Conservation (phyloP, 64 coral and sea anemone species). For the Stichodactyla helianthus region DNA sequence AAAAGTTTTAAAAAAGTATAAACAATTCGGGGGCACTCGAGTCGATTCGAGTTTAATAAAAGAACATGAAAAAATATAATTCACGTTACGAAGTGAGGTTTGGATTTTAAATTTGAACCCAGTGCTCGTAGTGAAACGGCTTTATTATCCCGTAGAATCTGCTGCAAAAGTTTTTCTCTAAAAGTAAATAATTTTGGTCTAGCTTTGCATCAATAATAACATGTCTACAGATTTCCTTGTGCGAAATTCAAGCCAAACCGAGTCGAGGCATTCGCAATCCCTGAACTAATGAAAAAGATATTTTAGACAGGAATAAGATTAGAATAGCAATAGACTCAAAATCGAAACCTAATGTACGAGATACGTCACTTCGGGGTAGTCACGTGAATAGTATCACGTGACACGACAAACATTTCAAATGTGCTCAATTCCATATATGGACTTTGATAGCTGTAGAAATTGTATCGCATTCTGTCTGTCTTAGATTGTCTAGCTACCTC, state of each 20-base stretch:
- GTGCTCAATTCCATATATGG: background rate
- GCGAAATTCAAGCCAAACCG: background rate
- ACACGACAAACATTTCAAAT: background rate
- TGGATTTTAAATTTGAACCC: no score
- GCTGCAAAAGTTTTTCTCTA: no score
- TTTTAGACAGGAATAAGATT: slow-evolving; percentile 5
- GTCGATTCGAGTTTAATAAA: no score
- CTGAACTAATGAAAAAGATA: background rate
- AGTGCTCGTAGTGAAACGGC: no score
- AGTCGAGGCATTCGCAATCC: background rate
- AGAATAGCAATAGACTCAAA: background rate
- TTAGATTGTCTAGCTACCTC: no score
- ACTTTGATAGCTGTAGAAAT: background rate
- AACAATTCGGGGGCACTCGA: background rate
- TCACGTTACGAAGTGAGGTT: no score
- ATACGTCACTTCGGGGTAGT: background rate
- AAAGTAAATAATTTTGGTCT: no score
- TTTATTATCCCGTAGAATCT: no score
- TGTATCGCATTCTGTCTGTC: no score
- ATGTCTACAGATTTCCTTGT: no score
- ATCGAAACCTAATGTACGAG: background rate
- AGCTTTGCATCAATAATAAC: no score
- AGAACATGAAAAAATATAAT: no score
- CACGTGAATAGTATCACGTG: background rate
- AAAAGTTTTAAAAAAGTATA: background rate